Conservation (phyloP, 2,113 vertebrate genomes). For the Sciurus niger region DNA sequence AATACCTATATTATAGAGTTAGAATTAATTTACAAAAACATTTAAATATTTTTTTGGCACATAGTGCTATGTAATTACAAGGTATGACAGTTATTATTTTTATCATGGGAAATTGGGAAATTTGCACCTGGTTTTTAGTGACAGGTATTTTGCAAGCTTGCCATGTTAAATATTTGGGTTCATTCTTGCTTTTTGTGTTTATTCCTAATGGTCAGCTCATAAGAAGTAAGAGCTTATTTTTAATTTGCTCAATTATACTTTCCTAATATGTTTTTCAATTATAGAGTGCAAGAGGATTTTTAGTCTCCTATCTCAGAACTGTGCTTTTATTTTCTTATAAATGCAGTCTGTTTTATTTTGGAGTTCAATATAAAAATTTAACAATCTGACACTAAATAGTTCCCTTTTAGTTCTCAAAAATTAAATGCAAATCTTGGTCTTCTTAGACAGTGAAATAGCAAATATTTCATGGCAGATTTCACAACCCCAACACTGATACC, state of each 20-base stretch:
- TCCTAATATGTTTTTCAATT: conserved; percentile 52
- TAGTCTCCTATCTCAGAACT: conserved; percentile 41
- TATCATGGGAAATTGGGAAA: neutral
- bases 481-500: neutral
- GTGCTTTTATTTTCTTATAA: conserved; percentile 59
- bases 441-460: conserved; percentile 47
- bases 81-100: conserved; percentile 13
- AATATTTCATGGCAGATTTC: conserved; percentile 49
- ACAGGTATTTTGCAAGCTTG: neutral
- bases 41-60: neutral
- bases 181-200: conserved; percentile 41
- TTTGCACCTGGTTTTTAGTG: neutral
- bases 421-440: conserved; percentile 43
- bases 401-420: neutral
- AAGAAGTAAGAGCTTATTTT: conserved; percentile 35
- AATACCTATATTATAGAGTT: neutral
- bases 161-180: neutral
- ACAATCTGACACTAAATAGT: conserved; percentile 37
- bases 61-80: neutral
- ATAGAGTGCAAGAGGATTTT: conserved; percentile 22
- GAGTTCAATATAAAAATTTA: conserved; percentile 52
- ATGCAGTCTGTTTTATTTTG: conserved; percentile 44
- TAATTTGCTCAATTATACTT: conserved; percentile 61
- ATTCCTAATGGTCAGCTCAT: conserved; percentile 59
- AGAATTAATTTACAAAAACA: neutral